These are phyloP conservation scores for Leptinotarsa defecta DNA, from an alignment of 1,140 invertebrate species.

Conservation along the genomic window DNA sequence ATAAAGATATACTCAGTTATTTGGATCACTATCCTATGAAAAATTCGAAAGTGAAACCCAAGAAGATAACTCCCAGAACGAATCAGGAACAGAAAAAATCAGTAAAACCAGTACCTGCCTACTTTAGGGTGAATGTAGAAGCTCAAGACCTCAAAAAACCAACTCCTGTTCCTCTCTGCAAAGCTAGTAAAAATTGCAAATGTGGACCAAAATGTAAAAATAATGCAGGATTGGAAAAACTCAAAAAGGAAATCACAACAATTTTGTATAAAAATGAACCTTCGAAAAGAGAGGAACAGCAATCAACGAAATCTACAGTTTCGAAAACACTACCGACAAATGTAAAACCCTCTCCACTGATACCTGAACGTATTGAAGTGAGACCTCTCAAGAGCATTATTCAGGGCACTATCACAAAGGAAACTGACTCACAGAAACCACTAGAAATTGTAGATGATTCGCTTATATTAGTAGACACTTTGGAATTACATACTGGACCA, in stretches of 20 bases:
- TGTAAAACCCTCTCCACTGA: not conserved
- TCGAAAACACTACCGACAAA: not conserved
- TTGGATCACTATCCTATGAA: constrained; percentile 36
- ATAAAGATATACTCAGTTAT: constrained; percentile 32
- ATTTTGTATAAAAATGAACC: not conserved
- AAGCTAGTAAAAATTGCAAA: constrained; percentile 1
- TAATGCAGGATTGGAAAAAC: not conserved
- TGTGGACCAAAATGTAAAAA: constrained; percentile 5
- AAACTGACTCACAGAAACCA: no score
- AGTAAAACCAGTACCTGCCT: constrained; percentile 10
- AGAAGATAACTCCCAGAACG: constrained; percentile 10
- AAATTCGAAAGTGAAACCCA: constrained; percentile 8
- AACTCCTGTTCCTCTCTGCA: not conserved
- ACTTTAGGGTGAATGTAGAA: constrained; percentile 14
- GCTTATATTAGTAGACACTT: no score
- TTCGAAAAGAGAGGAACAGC: not conserved
- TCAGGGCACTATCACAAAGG: not conserved
- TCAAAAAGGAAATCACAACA: not conserved
- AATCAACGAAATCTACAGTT: not conserved
- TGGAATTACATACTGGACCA: no score
- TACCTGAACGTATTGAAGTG: not conserved
- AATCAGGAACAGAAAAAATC: constrained; percentile 8
- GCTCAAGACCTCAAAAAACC: not conserved
- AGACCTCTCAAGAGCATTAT: not conserved
- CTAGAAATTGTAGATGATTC: no score